These are phyloP conservation scores for Apotomis capreana DNA, from an alignment of 2,888 invertebrate genomes.

Conservation along the genomic window DNA sequence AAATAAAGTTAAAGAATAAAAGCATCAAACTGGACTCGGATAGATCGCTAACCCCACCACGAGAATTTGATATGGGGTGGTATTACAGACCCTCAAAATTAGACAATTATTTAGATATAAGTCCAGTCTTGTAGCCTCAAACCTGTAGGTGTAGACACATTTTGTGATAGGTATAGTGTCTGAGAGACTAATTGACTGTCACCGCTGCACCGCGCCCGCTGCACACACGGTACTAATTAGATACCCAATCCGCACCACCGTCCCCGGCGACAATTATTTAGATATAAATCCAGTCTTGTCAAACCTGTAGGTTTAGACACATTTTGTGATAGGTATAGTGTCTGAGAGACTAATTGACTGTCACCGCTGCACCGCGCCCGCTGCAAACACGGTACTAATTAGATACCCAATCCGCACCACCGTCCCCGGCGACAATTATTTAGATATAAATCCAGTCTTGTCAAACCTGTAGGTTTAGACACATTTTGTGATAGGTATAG, in stretches of 20 bases:
- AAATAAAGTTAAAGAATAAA: not conserved
- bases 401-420: constrained; percentile 21
- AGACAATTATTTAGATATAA: constrained; percentile 11
- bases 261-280: constrained; percentile 22
- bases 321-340: constrained; percentile 1
- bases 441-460: not conserved
- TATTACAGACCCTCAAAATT: not conserved
- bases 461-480: not conserved
- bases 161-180: not conserved
- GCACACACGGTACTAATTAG: constrained; percentile 31
- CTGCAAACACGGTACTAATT: constrained; percentile 28
- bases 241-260: constrained; percentile 17
- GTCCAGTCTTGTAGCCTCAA: not conserved
- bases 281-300: not conserved
- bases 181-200: constrained; percentile 6
- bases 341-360: not conserved
- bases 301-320: not conserved
- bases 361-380: constrained; percentile 16
- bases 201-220: constrained; percentile 10
- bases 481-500: not conserved
- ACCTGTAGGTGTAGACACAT: not conserved
- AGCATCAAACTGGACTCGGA: no score
- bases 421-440: constrained; percentile 21
- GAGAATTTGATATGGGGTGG: no score
- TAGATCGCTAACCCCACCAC: no score